A percentile compares a stretch with the other conserved stretches of the same genome.
Conservation (phyloP, 2,888 invertebrate species). For the Oxyteleia sp. region DNA sequence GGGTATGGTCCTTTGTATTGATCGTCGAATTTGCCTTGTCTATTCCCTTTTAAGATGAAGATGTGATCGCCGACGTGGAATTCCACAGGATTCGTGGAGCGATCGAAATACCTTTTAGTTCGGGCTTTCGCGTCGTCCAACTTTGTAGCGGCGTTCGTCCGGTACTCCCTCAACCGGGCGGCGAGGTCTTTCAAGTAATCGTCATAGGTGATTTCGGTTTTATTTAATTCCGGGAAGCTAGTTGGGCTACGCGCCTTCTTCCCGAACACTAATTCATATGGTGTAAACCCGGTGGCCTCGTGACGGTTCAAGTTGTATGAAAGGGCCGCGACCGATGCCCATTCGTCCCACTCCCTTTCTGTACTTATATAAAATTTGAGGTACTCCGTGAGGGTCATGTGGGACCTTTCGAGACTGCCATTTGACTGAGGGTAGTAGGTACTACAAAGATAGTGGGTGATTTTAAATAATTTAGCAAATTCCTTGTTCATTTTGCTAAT, state of each 20-base stretch:
- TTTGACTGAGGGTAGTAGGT: background rate
- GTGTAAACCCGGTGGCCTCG: background rate
- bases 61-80: background rate
- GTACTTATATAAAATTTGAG: background rate
- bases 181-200: background rate
- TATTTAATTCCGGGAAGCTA: too few species aligned
- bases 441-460: background rate
- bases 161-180: background rate
- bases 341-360: background rate
- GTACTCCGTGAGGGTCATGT: background rate
- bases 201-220: background rate
- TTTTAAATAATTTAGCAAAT: constrained; percentile 5
- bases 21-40: background rate
- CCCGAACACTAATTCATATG: constrained; percentile 2
- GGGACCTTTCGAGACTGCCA: background rate
- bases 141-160: background rate
- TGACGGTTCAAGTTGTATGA: background rate
- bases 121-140: background rate
- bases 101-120: background rate
- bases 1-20: background rate
- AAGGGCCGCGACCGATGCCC: background rate
- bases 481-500: background rate
- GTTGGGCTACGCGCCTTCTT: background rate
- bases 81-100: background rate
- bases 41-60: background rate